These are phyloP conservation scores for Chelonia mydas DNA, from an alignment of 2,797 vertebrate species.

Conservation along the genomic window DNA sequence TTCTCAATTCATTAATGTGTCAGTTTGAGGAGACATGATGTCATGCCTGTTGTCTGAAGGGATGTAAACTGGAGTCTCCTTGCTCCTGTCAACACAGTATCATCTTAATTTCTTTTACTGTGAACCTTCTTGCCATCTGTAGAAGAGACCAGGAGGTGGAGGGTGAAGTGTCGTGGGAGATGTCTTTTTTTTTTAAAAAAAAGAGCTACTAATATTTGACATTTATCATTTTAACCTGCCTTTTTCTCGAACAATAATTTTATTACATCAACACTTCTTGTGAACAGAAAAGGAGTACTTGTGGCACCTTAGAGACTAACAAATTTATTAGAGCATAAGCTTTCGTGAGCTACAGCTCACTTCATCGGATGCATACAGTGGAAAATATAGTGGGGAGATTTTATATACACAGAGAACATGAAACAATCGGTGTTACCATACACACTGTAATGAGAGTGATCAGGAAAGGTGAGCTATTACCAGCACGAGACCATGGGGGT, in stretches of 20 bases:
- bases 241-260: constrained; percentile 51
- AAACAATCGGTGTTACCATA: no score
- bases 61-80: constrained; percentile 87
- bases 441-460: no score
- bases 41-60: constrained; percentile 89
- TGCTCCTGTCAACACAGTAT: constrained; percentile 92
- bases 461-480: no score
- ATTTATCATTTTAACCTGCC: constrained; percentile 84
- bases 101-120: constrained; percentile 92
- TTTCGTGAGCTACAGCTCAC: no score
- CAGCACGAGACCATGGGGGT: no score
- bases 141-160: constrained; percentile 61
- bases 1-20: constrained; percentile 96
- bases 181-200: constrained; percentile 62
- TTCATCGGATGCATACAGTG: no score
- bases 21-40: constrained; percentile 88
- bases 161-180: constrained; percentile 84
- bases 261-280: not conserved
- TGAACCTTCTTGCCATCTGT: constrained; percentile 87
- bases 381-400: no score
- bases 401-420: no score
- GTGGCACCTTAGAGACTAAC: no score
- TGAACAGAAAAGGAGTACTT: not conserved
- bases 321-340: no score
- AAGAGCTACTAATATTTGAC: constrained; percentile 83